Evolutionary conservation across 2,113 vertebrate species (phyloP), one percentile per base, ranked within the genome.

Genomic region (Xenopus laevis): DNA sequence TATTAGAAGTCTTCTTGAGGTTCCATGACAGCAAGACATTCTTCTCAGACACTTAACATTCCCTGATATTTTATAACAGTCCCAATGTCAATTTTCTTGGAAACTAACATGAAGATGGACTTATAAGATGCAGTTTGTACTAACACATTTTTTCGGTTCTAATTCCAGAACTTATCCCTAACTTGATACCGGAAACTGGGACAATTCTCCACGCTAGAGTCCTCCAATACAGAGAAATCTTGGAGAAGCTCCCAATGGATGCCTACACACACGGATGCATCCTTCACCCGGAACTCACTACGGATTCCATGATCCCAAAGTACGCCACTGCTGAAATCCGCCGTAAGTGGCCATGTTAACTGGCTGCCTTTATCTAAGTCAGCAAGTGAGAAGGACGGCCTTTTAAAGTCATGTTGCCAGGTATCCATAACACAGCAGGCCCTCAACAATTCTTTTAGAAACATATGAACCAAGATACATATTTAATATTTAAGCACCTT

Each of bases 241-340:
- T 99, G 86, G 97, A 98, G 30, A 94, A 91, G 0, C 89, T 99
- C 58, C 97, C 97, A 80, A 99, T 99, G 97, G 97, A 99, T 0
- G 97, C 95, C 74, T 99, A 99, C 92, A 99, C 97, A 0, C 97
- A 99, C 2, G 97, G 97, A 88, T 99, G 97, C 87, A 99, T 99
- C 88, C 95, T 99, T 79, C 97, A 99, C 78, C 97, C 97, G 0
- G 97, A 99, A 87, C 95, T 99, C 88, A 99, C 97, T 85, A 93
- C 90, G 0, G 97, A 99, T 91, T 99, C 97, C 84, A 98, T 99
- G 97, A 99, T 99, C 90, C 97, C 97, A 92, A 99, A 98, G 94
- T 99, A 98, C 69, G 97, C 97, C 89, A 99, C 96, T 30, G 93
- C 95, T 72, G 97, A 99, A 92, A 99, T 99, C 90, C 96, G 97